Percentiles rank a stretch among this genome's conserved stretches.
These are phyloP conservation scores for Muntiacus muntjak DNA, from an alignment of 2,113 vertebrate genomes.

Conservation along the genomic window DNA sequence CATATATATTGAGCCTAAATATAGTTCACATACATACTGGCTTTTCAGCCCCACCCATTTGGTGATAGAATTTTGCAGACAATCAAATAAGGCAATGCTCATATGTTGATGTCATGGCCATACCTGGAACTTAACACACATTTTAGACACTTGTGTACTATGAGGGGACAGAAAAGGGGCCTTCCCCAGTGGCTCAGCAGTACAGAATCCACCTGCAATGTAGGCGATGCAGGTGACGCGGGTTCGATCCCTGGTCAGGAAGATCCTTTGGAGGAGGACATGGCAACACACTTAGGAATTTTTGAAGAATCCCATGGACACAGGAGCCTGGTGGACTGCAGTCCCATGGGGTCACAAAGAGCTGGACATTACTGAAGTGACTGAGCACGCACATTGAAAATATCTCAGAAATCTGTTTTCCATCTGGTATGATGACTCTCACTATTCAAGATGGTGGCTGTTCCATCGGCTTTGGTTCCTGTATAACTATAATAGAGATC, in stretches of 20 bases:
- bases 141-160: neutral
- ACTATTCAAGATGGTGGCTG: neutral
- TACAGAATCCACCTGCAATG: neutral
- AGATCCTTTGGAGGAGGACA: neutral
- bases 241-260: neutral
- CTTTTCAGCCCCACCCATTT: neutral
- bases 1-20: neutral
- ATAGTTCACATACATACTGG: neutral
- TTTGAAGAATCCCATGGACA: neutral
- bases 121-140: neutral
- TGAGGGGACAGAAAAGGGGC: neutral
- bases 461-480: neutral
- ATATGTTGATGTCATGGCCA: neutral
- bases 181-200: neutral
- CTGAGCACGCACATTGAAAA: neutral
- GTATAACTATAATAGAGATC: neutral
- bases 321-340: neutral
- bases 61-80: neutral
- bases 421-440: neutral
- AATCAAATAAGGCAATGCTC: neutral
- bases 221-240: fast-evolving
- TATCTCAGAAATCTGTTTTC: neutral
- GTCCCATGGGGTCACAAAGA: neutral
- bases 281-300: neutral
- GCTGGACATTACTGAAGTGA: neutral